Conservation (phyloP, 1,140 invertebrate species). For the Marisa cornuarietis region DNA sequence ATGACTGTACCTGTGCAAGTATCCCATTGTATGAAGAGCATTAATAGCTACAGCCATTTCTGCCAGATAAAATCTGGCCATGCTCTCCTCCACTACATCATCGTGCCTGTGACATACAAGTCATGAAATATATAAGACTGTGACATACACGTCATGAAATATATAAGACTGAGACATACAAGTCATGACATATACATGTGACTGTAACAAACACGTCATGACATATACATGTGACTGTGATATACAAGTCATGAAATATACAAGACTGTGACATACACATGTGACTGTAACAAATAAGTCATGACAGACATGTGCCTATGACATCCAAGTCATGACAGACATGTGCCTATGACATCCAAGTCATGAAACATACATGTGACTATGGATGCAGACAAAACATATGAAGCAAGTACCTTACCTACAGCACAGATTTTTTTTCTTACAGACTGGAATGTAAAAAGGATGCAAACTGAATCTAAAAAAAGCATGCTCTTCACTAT, state of each 20-base stretch:
- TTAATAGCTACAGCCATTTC: conserved; percentile 98
- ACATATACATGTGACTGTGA: conserved; percentile 43
- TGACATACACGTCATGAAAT: background rate
- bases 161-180: conserved; percentile 33
- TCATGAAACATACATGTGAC: background rate
- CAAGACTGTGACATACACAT: too few relatives aligned
- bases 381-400: background rate
- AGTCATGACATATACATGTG: conserved; percentile 25
- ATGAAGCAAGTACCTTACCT: background rate
- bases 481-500: too few relatives aligned
- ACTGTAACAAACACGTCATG: conserved; percentile 26
- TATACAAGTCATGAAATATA: background rate
- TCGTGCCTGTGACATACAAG: conserved; percentile 47
- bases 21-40: conserved; percentile 97
- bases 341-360: conserved; percentile 39
- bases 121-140: conserved; percentile 30
- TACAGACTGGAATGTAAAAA: too few relatives aligned
- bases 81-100: conserved; percentile 91
- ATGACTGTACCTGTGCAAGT: conserved; percentile 82
- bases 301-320: conserved; percentile 39
- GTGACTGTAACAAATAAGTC: conserved; percentile 39
- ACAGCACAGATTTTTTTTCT: background rate
- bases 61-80: conserved; percentile 98
- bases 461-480: too few relatives aligned
- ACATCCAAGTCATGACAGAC: background rate